Evolutionary conservation across 2,113 vertebrate species (phyloP).

Genomic region (Mustela nigripes): DNA sequence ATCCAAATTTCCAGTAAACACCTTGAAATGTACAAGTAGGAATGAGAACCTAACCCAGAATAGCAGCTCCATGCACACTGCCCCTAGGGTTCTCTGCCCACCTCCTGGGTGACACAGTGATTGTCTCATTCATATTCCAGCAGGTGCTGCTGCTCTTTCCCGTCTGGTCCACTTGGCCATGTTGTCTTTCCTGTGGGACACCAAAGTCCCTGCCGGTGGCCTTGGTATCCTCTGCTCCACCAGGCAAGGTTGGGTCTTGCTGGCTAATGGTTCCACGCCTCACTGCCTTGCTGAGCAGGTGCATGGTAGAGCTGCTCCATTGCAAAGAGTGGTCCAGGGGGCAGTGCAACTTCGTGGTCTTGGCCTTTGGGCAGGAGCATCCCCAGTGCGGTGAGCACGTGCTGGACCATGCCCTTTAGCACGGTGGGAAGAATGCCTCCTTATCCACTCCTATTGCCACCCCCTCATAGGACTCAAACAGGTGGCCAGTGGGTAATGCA

Average conservation of each 20-base stretch:
- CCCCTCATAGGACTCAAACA: neutral
- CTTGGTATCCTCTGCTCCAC: neutral
- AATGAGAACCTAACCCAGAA: neutral
- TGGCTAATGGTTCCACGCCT: too few relatives aligned
- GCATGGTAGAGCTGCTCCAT: accelerated
- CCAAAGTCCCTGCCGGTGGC: neutral
- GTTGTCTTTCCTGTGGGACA: neutral
- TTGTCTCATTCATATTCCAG: neutral
- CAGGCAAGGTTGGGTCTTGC: too few relatives aligned
- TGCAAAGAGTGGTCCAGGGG: neutral
- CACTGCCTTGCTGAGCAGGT: too few relatives aligned
- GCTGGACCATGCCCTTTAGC: too few relatives aligned
- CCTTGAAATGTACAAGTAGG: neutral
- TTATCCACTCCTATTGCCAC: neutral
- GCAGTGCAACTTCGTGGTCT: too few relatives aligned
- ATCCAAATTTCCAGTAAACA: neutral
- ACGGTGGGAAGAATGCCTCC: neutral
- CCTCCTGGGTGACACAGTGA: neutral
- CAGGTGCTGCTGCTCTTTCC: too few relatives aligned
- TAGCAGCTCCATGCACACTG: too few relatives aligned
- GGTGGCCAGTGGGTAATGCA: neutral
- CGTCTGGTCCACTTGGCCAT: neutral
- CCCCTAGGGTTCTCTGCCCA: neutral
- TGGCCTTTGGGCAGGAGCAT: too few relatives aligned
- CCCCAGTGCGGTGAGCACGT: neutral